A percentile compares a stretch with the other conserved stretches of the same genome.
Conservation (phyloP, 1,140 invertebrate species). For the Aphaenogaster ashmeadi region DNA sequence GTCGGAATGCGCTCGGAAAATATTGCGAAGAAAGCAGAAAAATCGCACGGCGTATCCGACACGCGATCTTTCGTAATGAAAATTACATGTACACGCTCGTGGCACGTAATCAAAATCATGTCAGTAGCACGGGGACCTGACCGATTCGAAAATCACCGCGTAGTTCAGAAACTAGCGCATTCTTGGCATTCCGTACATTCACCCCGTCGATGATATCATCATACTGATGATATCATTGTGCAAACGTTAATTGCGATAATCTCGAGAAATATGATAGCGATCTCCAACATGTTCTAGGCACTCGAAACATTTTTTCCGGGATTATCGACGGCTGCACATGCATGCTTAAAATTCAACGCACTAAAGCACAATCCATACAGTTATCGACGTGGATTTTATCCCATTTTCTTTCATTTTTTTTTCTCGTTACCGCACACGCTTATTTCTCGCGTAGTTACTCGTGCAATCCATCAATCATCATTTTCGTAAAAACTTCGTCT, state of each 20-base stretch:
- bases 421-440: background rate
- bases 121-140: slow-evolving; percentile 70
- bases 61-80: slow-evolving; percentile 75
- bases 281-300: background rate
- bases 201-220: slow-evolving; percentile 24
- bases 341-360: background rate
- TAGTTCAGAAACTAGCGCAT: background rate
- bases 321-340: background rate
- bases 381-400: background rate
- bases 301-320: background rate
- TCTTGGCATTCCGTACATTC: background rate
- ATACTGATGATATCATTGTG: slow-evolving; percentile 11
- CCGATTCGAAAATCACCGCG: background rate
- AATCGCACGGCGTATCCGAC: slow-evolving; percentile 67
- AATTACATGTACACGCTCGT: slow-evolving; percentile 60
- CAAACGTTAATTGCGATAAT: slow-evolving; percentile 21
- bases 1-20: slow-evolving; percentile 14
- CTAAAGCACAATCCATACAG: background rate
- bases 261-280: background rate
- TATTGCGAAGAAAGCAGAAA: slow-evolving; percentile 79
- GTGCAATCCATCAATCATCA: slow-evolving; percentile 6
- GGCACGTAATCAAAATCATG: slow-evolving; percentile 73
- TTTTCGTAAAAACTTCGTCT: slow-evolving; percentile 16
- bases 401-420: background rate
- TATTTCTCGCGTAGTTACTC: slow-evolving; percentile 1